phyloP scores from a whole-genome alignment of 2,113 vertebrate genomes.

The Probosciger aterrimus region DNA sequence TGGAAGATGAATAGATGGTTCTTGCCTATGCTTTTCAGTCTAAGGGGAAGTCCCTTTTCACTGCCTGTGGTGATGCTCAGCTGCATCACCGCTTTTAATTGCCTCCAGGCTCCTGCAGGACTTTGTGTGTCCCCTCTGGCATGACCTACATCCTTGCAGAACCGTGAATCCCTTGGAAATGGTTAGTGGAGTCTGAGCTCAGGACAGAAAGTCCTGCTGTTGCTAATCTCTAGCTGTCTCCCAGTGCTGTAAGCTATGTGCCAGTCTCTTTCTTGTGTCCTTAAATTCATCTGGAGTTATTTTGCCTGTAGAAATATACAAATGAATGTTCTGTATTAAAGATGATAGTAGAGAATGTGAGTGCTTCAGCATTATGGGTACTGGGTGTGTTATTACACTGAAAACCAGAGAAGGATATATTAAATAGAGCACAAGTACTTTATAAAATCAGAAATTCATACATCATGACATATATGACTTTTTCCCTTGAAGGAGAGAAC shows the following conservation, averaged over 20 bases:
- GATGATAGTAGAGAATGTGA: not conserved
- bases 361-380: not conserved
- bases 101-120: conserved; percentile 50
- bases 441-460: not conserved
- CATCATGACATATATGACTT: not conserved
- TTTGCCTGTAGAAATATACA: not conserved
- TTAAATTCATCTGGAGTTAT: not conserved
- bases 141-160: conserved; percentile 45
- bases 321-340: not conserved
- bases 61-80: conserved; percentile 20
- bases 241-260: not conserved
- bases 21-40: not conserved
- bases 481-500: not conserved
- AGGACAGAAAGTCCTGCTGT: not conserved
- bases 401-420: not conserved
- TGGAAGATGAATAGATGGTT: not conserved
- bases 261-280: not conserved
- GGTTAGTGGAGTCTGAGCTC: not conserved
- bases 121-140: conserved; percentile 30
- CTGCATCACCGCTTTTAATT: not conserved
- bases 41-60: not conserved
- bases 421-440: not conserved
- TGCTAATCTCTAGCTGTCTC: not conserved
- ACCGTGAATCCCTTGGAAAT: not conserved
- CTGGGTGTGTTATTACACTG: not conserved